Percentiles rank a stretch among this genome's conserved stretches.
These are phyloP conservation scores for Xenopus petersii DNA, from an alignment of 2,797 vertebrate species.

Conservation along the genomic window DNA sequence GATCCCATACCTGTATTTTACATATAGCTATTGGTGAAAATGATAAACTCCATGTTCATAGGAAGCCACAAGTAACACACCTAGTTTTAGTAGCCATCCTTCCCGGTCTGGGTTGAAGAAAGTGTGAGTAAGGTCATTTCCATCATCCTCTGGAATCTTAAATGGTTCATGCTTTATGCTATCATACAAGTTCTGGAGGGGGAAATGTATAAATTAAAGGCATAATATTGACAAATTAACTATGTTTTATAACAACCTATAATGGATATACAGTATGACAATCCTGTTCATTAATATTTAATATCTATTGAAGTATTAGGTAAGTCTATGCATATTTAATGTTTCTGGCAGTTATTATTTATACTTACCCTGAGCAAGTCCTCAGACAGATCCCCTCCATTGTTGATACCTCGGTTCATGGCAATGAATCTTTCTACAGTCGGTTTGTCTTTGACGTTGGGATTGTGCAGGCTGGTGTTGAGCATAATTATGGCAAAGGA, in stretches of 20 bases:
- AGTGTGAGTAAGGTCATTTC: slow-evolving; percentile 93
- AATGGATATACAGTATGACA: too few species aligned
- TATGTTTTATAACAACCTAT: neutral
- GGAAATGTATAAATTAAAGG: neutral
- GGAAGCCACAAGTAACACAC: slow-evolving; percentile 64
- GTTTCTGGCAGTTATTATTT: neutral
- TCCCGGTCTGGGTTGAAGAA: slow-evolving; percentile 98
- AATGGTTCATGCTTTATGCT: slow-evolving; percentile 98
- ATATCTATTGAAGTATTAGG: too few species aligned
- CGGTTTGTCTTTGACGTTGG: slow-evolving; percentile 93
- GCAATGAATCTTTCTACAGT: slow-evolving; percentile 91
- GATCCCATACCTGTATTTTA: too few species aligned
- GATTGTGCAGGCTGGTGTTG: slow-evolving; percentile 96
- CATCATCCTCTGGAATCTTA: slow-evolving; percentile 96
- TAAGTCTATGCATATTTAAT: too few species aligned
- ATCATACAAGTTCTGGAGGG: slow-evolving; percentile 90
- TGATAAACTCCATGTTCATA: too few species aligned
- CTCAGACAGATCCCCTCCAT: slow-evolving; percentile 93
- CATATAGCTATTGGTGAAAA: too few species aligned
- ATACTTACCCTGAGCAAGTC: slow-evolving; percentile 87
- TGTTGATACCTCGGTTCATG: slow-evolving; percentile 98
- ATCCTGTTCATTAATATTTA: too few species aligned
- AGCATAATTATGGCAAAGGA: slow-evolving; percentile 98
- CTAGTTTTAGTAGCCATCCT: slow-evolving; percentile 95
- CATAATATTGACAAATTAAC: neutral